These are phyloP conservation scores for Synergus gifuensis DNA, from an alignment of 2,888 invertebrate species.

Conservation along the genomic window DNA sequence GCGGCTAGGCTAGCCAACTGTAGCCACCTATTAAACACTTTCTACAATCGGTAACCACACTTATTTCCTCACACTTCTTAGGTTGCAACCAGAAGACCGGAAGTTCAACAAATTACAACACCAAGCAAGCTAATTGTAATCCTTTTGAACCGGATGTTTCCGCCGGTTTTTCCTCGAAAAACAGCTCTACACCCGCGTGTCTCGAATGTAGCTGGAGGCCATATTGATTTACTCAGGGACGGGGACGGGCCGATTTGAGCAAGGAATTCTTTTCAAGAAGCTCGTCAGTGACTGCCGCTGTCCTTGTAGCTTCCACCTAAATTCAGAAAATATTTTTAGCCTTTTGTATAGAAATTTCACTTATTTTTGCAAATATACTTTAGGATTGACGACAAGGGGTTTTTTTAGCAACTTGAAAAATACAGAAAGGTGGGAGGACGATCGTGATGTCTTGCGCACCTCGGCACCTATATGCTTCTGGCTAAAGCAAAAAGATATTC, in stretches of 20 bases:
- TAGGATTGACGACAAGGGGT: background rate
- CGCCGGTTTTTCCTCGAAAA: conserved; percentile 52
- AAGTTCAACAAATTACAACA: background rate
- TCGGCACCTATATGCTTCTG: too few relatives aligned
- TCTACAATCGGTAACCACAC: background rate
- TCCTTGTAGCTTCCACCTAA: background rate
- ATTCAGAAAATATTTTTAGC: background rate
- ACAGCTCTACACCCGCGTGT: conserved; percentile 54
- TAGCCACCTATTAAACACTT: background rate
- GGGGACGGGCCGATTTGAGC: background rate
- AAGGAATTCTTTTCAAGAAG: background rate
- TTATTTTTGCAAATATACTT: background rate
- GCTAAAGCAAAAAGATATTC: background rate
- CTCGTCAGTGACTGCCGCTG: background rate
- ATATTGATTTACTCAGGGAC: conserved; percentile 63
- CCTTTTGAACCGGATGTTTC: conserved; percentile 17
- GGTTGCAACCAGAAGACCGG: background rate
- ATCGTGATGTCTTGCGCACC: background rate
- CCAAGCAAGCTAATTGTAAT: background rate
- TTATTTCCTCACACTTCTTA: background rate
- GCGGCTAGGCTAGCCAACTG: background rate
- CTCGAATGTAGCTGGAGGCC: conserved; percentile 63
- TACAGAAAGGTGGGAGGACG: background rate
- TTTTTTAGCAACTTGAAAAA: background rate
- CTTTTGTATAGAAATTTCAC: background rate